phyloP scores from a whole-genome alignment of 2,797 vertebrate genomes.

The Pipistrellus nathusii region DNA sequence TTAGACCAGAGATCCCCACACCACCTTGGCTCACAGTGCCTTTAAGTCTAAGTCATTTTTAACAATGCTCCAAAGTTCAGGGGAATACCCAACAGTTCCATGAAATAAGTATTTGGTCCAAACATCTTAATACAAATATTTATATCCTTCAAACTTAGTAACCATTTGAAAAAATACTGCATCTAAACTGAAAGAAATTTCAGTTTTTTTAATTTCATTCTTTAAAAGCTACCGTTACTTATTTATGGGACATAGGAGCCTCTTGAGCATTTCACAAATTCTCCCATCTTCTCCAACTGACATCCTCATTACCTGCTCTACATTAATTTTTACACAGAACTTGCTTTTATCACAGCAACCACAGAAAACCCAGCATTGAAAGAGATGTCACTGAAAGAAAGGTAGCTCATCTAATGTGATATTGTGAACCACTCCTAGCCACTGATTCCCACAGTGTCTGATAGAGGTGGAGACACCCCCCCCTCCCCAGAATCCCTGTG shows the following conservation, averaged over 20 bases:
- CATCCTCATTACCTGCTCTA: neutral
- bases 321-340: neutral
- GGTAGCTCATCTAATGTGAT: neutral
- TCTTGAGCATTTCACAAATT: neutral
- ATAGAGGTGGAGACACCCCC: neutral
- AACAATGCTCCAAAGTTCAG: neutral
- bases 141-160: neutral
- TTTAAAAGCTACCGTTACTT: neutral
- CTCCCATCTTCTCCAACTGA: neutral
- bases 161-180: neutral
- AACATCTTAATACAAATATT: neutral
- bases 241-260: neutral
- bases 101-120: neutral
- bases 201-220: neutral
- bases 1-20: neutral
- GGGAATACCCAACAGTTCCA: neutral
- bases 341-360: neutral
- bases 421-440: neutral
- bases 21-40: neutral
- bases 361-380: neutral
- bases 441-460: neutral
- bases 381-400: neutral
- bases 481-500: accelerated
- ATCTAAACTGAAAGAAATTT: neutral
- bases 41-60: neutral